Evolutionary conservation across 2,113 vertebrate species (phyloP), one percentile per base, ranked within the genome.

Genomic region (Austrofundulus limnaeus): DNA sequence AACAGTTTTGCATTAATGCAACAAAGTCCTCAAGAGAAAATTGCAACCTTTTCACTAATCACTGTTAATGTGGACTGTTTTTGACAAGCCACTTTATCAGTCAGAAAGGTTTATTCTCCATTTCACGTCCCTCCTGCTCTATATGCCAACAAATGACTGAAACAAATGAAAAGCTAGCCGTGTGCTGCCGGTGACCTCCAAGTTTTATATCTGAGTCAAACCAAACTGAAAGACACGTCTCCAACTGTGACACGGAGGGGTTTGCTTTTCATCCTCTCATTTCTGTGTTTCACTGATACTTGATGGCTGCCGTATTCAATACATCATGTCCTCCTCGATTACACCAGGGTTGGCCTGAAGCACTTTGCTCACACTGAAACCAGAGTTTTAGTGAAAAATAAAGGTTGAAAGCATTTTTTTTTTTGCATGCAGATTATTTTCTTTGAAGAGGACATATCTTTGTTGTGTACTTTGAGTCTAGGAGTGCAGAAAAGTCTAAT

Each of bases 251-350:
- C 70, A 75, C 50, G 1, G 53, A 55, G 10, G 45, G 61, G 74
- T 76, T 34, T 85, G 61, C 67, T 59, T 85, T 80, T 79, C 78
- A 72, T 57, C 39, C 63, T 70, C 55, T 79, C 49, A 70, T 75
- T 80, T 78, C 43, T 19, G 75, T 77, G 55, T 51, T 63, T 63
- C 58, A 68, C 63, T 53, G 68, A 76, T 72, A 61, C 76, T 82
- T 69, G 78, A 85, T 75, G 83, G 80, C 55, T 78, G 75, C 68
- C 67, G 48, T 10, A 28, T 65, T 68, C 31, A 0, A 63, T 68
- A 82, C 57, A 66, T 43, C 58, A 73, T 80, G 75, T 80, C 85
- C 72, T 81, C 51, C 85, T 83, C 75, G 65, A 77, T 80, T 83
- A 85, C 80, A 83, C 58, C 52, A 20, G 41, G 66, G 72, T 64